These are phyloP conservation scores for Euphonia xanthogaster DNA, from an alignment of 2,797 vertebrate genomes.

Conservation along the genomic window DNA sequence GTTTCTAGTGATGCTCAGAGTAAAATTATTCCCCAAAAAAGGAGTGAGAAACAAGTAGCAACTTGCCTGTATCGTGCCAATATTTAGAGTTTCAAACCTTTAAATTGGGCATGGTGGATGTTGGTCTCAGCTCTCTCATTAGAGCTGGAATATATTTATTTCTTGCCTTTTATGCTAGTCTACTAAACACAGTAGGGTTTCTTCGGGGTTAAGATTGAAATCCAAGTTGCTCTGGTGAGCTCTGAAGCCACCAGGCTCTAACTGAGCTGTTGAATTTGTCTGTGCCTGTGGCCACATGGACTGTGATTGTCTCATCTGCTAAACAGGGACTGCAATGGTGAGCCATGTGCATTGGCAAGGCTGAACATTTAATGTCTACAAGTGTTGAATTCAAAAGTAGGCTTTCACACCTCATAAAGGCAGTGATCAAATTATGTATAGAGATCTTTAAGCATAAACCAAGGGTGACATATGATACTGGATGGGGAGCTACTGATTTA, in stretches of 20 bases:
- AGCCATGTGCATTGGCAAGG: not conserved
- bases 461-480: accelerated
- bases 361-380: not conserved
- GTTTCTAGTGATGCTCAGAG: not conserved
- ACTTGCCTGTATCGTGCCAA: not conserved
- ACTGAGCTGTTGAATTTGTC: not conserved
- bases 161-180: not conserved
- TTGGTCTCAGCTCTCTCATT: not conserved
- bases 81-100: not conserved
- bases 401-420: not conserved
- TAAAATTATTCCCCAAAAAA: not conserved
- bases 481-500: not conserved
- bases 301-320: not conserved
- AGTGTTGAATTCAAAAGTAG: not conserved
- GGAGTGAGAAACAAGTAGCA: not conserved
- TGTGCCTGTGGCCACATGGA: accelerated
- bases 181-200: not conserved
- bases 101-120: accelerated
- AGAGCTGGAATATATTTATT: not conserved
- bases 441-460: not conserved
- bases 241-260: not conserved
- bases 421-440: not conserved
- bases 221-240: not conserved
- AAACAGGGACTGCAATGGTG: not conserved
- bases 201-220: not conserved